Evolutionary conservation across 2,888 invertebrate genomes (phyloP), one percentile per base, ranked within the genome.

Genomic region (Alloscopus bannaensis): DNA sequence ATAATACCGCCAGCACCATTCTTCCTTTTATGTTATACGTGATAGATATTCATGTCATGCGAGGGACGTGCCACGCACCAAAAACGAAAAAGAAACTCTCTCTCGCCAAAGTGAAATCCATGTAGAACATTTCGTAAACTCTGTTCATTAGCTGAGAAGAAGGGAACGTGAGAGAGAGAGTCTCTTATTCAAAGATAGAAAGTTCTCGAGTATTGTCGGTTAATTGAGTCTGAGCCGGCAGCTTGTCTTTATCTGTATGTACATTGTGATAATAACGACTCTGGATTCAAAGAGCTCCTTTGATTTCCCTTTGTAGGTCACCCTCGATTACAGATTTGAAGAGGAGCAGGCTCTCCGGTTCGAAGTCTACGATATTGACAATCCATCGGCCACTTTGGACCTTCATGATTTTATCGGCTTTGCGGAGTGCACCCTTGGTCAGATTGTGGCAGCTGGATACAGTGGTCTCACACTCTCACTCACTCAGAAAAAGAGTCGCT

Each of bases 271-370:
- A n/a, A n/a, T n/a, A n/a, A n/a, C n/a, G n/a, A n/a, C n/a, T n/a
- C n/a, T n/a, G n/a, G n/a, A n/a, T n/a, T n/a, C n/a, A n/a, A n/a
- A n/a, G n/a, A n/a, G 6, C 13, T 36, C 36, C 26, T 36, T 13
- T 60, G 6, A 4, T 29, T 68, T 64, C 45, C 45, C 24, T 57
- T 89, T 87, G 50, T 88, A 89, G 85, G 89, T 91, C 83, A 87
- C 89, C 26, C 84, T 91, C 45, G 89, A 89, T 65, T 92, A 91
- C 86, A 88, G 88, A 77, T 91, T 91, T 88, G 91, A 91, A 86
- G 90, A 91, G 80, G 89, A 90, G 59, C 91, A 91, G 87, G 87
- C 89, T 47, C 87, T 92, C 31, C 88, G 88, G 82, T 90, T 92
- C 86, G 89, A 89, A 81, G 83, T 89, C 0, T 89, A 88, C 85